A percentile compares a stretch with the other conserved stretches of the same genome.
Conservation (phyloP, 2,888 invertebrate species). For the Abrostola triplasia region DNA sequence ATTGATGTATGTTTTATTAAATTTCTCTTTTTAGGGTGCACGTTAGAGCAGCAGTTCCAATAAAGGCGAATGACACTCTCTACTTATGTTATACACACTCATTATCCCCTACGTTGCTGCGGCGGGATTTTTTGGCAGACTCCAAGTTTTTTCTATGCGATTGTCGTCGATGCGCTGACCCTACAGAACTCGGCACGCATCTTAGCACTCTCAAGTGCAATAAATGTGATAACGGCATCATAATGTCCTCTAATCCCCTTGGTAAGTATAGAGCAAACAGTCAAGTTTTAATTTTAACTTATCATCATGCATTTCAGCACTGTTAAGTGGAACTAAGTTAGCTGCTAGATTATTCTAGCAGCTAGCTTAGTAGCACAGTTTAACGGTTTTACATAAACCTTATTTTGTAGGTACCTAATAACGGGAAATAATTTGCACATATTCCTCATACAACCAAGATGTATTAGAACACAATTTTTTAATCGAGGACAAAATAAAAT, state of each 20-base stretch:
- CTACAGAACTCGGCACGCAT: slow-evolving; percentile 93
- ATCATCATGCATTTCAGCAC: background rate
- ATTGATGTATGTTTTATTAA: background rate
- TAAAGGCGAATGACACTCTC: slow-evolving; percentile 90
- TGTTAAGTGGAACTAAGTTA: background rate
- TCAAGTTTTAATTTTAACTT: background rate
- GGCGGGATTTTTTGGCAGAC: slow-evolving; percentile 91
- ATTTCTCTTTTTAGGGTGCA: slow-evolving; percentile 86
- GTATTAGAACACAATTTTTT: too few species aligned
- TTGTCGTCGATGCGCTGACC: slow-evolving; percentile 93
- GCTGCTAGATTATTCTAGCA: background rate
- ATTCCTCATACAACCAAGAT: too few species aligned
- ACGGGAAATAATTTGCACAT: too few species aligned
- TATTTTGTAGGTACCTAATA: too few species aligned
- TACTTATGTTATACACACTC: slow-evolving; percentile 93
- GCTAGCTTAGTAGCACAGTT: too few species aligned
- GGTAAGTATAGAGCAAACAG: slow-evolving; percentile 79
- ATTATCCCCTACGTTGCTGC: slow-evolving; percentile 91
- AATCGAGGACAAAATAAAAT: too few species aligned
- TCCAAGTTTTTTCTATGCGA: slow-evolving; percentile 94
- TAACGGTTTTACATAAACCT: too few species aligned
- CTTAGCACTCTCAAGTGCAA: slow-evolving; percentile 93
- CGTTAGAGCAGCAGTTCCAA: slow-evolving; percentile 90
- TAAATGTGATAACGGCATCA: slow-evolving; percentile 92
- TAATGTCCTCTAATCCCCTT: slow-evolving; percentile 90